Evolutionary conservation across 1,140 invertebrate species (phyloP), one percentile per base, ranked within the genome.

Genomic region (Triops cancriformis): DNA sequence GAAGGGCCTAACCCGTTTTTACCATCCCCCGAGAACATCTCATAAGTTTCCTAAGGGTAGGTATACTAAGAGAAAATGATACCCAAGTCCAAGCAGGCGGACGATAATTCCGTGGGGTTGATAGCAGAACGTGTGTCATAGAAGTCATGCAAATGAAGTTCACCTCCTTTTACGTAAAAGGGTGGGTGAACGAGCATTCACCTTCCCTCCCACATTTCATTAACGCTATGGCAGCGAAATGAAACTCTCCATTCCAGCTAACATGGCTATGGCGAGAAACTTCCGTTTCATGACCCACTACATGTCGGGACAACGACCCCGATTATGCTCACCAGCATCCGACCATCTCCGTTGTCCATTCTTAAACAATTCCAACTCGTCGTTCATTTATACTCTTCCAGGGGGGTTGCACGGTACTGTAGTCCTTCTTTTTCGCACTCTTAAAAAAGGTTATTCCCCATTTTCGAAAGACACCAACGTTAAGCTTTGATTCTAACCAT

Each of bases 211-310:
- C 51, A 64, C 51, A 64, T 64, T 64, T 64, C 51, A 64, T 64
- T 64, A 64, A 64, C 51, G 51, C 51, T 64, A 64, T 64, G 51
- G 51, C 51, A 64, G 18, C n/a, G 51, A 64, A 64, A 64, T 64
- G 51, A 64, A 64, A 18, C 51, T 64, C 51, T 64, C 51, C 51
- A 64, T 64, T 64, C 51, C 51, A 37, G 31, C 51, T 23, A 64
- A 64, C 51, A 64, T 64, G 51, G 51, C 51, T 64, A 64, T 18
- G 14, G 51, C 51, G 7, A 64, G 51, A 23, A 64, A 23, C 51
- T 64, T 64, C 10, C 9, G 51, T 64, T 64, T 23, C 51, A 64
- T 64, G 51, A 64, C 51, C 51, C 51, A 64, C 51, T 64, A 23
- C 51, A 64, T 23, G 51, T 37, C 51, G 51, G 51, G 51, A 64